phyloP scores from a whole-genome alignment of 2,888 invertebrate species.

The Patella caerulea region DNA sequence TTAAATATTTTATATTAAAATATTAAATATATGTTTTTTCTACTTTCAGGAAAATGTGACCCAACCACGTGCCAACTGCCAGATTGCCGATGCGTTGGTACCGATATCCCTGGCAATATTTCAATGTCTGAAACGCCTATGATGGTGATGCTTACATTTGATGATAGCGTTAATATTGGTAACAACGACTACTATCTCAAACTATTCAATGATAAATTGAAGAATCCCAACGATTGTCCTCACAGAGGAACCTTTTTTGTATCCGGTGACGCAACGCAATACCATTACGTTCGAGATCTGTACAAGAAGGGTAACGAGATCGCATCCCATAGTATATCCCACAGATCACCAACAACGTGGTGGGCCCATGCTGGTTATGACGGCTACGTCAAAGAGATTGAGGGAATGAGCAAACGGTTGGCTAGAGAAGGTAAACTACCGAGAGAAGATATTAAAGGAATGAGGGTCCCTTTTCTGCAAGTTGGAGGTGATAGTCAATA shows the following conservation, averaged over 20 bases:
- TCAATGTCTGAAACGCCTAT: conserved; percentile 41
- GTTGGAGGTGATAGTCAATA: conserved; percentile 93
- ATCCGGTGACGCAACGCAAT: conserved; percentile 99
- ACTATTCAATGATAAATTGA: conserved; percentile 38
- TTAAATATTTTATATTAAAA: too few species aligned
- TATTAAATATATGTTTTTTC: background rate
- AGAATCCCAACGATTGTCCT: conserved; percentile 78
- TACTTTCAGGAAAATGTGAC: conserved; percentile 34
- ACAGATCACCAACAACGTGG: conserved; percentile 48
- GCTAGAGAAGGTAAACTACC: conserved; percentile 84
- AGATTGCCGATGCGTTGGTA: conserved; percentile 40
- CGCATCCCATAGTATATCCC: conserved; percentile 91
- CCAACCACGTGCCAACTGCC: conserved; percentile 39
- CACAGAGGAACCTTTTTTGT: conserved; percentile 94
- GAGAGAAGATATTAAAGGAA: conserved; percentile 86
- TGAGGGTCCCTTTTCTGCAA: conserved; percentile 89
- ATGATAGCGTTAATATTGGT: conserved; percentile 49
- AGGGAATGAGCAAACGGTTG: conserved; percentile 88
- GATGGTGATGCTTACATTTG: conserved; percentile 58
- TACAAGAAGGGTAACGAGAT: conserved; percentile 96
- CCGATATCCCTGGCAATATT: conserved; percentile 40
- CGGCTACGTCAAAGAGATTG: conserved; percentile 93
- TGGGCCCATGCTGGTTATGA: conserved; percentile 87
- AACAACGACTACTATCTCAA: conserved; percentile 40
- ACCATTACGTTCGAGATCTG: conserved; percentile 96